Conservation (phyloP, 2,113 vertebrate genomes). For the Phalacrocorax aristotelis region DNA sequence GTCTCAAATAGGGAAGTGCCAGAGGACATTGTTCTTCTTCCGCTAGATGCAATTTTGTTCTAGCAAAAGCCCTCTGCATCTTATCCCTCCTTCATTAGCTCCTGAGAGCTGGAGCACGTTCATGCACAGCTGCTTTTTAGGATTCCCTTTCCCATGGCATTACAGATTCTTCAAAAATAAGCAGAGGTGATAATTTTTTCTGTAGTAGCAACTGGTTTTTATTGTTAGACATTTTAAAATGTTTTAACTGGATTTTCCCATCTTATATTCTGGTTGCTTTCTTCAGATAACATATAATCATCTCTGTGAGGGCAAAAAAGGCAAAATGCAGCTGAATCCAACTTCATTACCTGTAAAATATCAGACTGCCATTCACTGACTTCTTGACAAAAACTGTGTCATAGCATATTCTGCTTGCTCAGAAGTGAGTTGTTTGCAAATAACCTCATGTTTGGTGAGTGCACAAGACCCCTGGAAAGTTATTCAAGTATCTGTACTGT, state of each 20-base stretch:
- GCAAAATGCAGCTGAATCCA: neutral
- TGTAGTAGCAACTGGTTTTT: neutral
- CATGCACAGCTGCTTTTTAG: neutral
- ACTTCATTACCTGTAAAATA: neutral
- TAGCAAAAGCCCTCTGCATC: neutral
- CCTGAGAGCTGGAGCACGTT: neutral
- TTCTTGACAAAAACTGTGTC: neutral
- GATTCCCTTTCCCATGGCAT: neutral
- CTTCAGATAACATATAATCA: neutral
- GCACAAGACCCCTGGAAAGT: neutral
- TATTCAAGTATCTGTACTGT: neutral
- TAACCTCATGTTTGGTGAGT: neutral
- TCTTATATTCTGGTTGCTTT: neutral
- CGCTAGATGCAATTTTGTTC: neutral
- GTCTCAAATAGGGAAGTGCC: neutral
- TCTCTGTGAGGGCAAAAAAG: neutral
- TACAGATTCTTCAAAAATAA: neutral
- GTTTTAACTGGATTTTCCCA: neutral
- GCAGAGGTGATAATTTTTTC: neutral
- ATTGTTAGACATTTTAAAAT: neutral
- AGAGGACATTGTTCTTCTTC: neutral
- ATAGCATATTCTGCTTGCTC: neutral
- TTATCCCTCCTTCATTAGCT: neutral
- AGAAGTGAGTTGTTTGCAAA: neutral
- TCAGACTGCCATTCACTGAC: neutral